These are phyloP conservation scores for Anabacerthia variegaticeps DNA, from an alignment of 2,797 vertebrate species.

Conservation along the genomic window DNA sequence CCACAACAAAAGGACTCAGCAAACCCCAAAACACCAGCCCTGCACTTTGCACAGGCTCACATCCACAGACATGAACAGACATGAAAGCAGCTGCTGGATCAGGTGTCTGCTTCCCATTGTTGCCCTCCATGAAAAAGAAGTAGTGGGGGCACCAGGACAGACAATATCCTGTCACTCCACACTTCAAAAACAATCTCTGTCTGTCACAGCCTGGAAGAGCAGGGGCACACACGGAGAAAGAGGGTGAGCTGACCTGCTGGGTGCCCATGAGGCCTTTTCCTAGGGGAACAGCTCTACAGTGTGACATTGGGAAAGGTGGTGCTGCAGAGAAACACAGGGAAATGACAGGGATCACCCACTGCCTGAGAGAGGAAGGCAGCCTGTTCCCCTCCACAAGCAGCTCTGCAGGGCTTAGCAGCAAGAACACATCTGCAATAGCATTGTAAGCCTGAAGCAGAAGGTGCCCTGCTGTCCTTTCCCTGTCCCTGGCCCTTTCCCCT, in stretches of 20 bases:
- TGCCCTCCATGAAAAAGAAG: not conserved
- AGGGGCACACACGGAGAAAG: not conserved
- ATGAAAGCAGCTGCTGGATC: not conserved
- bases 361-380: not conserved
- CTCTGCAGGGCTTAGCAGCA: not conserved
- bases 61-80: not conserved
- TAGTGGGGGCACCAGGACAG: not conserved
- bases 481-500: not conserved
- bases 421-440: not conserved
- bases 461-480: not conserved
- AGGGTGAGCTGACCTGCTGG: fast-evolving
- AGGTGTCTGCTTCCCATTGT: not conserved
- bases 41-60: not conserved
- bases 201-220: not conserved
- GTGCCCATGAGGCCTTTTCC: not conserved
- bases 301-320: not conserved
- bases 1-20: not conserved
- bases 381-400: fast-evolving
- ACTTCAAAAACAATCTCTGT: not conserved
- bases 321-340: not conserved
- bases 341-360: not conserved
- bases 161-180: not conserved
- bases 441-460: not conserved
- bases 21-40: not conserved
- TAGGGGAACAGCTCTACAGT: not conserved